These are phyloP conservation scores for Thaumetopoea pityocampa DNA, from an alignment of 1,140 invertebrate species.

Conservation along the genomic window DNA sequence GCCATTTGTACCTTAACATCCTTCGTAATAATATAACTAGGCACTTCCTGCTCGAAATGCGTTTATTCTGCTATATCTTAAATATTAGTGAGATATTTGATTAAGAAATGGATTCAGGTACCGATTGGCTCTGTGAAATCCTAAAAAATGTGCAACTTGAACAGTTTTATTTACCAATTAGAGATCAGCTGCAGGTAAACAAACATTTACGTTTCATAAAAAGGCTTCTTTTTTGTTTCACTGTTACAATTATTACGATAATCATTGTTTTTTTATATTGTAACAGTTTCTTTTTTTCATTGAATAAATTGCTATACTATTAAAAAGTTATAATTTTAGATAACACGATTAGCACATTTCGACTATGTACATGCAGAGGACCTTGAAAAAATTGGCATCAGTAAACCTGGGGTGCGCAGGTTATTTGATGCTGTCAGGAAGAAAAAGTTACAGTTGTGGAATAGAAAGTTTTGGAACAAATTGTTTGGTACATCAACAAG, in stretches of 20 bases:
- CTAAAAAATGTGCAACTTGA: constrained; percentile 93
- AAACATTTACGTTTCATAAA: constrained; percentile 13
- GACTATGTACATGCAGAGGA: constrained; percentile 96
- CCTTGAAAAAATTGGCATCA: constrained; percentile 95
- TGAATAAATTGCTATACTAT: background rate
- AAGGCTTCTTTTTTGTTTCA: constrained; percentile 1
- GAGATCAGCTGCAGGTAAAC: constrained; percentile 90
- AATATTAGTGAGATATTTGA: constrained; percentile 14
- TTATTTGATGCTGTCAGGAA: constrained; percentile 95
- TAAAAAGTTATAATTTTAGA: constrained; percentile 72
- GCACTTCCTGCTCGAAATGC: constrained; percentile 61
- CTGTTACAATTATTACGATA: background rate
- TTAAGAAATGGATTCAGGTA: constrained; percentile 76
- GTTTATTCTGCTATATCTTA: constrained; percentile 20
- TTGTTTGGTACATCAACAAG: constrained; percentile 81
- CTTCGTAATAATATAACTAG: constrained; percentile 16
- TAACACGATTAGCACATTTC: constrained; percentile 94
- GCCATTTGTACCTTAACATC: constrained; percentile 19
- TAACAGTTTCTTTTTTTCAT: background rate
- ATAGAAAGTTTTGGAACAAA: constrained; percentile 90
- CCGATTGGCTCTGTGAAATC: constrained; percentile 90
- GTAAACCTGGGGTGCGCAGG: constrained; percentile 92
- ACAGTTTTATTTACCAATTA: constrained; percentile 92
- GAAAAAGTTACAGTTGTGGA: constrained; percentile 86
- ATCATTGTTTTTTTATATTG: background rate